Base-by-base conservation (phyloP, 2,797 vertebrate species). In the Chelon labrosus region DNA sequence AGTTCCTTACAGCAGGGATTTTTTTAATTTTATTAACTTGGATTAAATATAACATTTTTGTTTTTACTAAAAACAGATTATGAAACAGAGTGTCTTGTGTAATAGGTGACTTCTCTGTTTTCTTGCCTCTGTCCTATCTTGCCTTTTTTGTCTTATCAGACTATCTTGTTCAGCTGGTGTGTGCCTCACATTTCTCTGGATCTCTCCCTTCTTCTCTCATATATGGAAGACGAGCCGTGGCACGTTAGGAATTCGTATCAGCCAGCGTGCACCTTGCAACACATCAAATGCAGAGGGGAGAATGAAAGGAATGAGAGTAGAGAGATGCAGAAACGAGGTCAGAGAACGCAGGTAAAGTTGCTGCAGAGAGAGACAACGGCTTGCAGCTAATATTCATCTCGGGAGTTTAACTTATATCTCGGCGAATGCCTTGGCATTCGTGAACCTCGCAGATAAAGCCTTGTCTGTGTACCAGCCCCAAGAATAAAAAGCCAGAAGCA, bases 171-270 rank as follows among this genome's bases (percentile, higher is more conserved):
- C 16, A 35, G 52, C 70, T 55, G 16, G 37, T 27, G 39, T 63
- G 44, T 52, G 25, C 35, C 52, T 79, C 12, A 1, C 73, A 56
- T 64, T 56, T 63, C 57, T 75, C 38, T 22, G 27, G 5, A 9
- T 51, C 63, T 79, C 79, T 54, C 52, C 5, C 31, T 41, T 42
- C 64, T 61, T 62, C 57, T 65, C 73, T 83, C 73, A 25, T 53
- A 59, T 80, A 69, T 74, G 52, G 68, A 83, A 84, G 77, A 88
- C 88, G 77, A 83, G 93, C 85, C 53, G 62, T 55, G 82, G 89
- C 91, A 91, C 51, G 91, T 86, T 44, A 90, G 89, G 90, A 93
- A 93, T 93, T 91, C 75, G 52, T 76, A 83, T 89, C 88, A 83
- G 80, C 80, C 54, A 4, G 54, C 7, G 13, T 66, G 70, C 89